These are phyloP conservation scores for Sparidentex hasta DNA, from an alignment of 2,797 vertebrate genomes.

Conservation along the genomic window DNA sequence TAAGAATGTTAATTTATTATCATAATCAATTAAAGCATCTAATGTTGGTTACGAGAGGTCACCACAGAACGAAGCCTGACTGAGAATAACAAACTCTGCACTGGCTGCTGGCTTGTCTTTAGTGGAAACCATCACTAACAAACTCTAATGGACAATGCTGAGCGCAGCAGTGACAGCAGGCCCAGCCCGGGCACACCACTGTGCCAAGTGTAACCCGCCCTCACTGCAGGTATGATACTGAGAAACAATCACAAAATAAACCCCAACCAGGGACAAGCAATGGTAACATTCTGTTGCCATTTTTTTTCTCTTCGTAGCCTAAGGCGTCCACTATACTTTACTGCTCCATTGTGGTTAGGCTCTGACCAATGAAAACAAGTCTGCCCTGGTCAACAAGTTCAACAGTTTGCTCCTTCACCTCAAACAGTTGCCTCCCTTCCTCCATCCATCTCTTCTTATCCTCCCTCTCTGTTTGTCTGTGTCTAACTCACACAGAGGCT, in stretches of 20 bases:
- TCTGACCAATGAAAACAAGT: conserved; percentile 42
- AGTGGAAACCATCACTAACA: conserved; percentile 52
- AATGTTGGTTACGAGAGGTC: conserved; percentile 9
- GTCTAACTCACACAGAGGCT: conserved; percentile 19
- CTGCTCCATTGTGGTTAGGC: conserved; percentile 27
- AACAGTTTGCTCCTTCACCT: conserved; percentile 35
- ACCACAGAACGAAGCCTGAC: conserved; percentile 8
- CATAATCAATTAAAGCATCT: not conserved
- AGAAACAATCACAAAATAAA: conserved; percentile 36
- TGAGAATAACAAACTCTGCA: conserved; percentile 34
- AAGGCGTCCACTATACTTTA: conserved; percentile 21
- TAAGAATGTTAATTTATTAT: not conserved
- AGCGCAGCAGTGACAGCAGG: conserved; percentile 59
- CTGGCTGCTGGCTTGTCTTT: conserved; percentile 32
- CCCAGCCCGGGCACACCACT: conserved; percentile 43
- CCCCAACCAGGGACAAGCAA: conserved; percentile 16
- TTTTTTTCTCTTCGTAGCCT: conserved; percentile 16
- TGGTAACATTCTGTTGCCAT: not conserved
- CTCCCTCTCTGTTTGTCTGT: conserved; percentile 13
- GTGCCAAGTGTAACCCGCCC: conserved; percentile 48
- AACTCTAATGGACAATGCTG: conserved; percentile 35
- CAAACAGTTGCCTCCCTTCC: conserved; percentile 54
- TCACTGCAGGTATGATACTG: conserved; percentile 49
- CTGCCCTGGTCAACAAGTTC: conserved; percentile 60
- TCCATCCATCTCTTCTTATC: conserved; percentile 8